Evolutionary conservation across 2,113 vertebrate species (phyloP), one percentile per base, ranked within the genome.

Genomic region (Nibea coibor): DNA sequence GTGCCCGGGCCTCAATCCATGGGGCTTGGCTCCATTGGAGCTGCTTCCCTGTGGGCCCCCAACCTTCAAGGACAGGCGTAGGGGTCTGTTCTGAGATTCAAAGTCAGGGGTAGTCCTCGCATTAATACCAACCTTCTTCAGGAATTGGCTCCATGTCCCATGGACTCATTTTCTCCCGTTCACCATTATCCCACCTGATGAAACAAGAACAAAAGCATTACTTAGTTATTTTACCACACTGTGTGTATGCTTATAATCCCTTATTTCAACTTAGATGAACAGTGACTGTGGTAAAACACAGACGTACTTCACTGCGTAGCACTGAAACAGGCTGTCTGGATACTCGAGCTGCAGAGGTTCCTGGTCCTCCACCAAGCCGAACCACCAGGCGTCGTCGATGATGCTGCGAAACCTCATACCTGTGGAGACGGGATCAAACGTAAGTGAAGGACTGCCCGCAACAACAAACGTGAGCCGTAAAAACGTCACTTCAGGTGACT

Each of bases 141-240:
- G 97, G 96, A 95, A 99, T 98, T 2, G 96, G 96, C 62, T 99
- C 98, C 97, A 99, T 99, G 93, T 99, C 98, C 98, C 98, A 99
- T 0, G 98, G 98, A 90, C 98, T 99, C 98, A 99, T 97, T 80
- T 96, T 98, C 90, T 99, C 98, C 85, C 94, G 94, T 84, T 99
- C 98, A 35, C 96, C 96, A 84, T 99, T 99, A 93, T 99, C 98
- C 98, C 98, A 99, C 91, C 98, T 99, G 87, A 72, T 82, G 10
- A 72, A 66, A 72, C 15, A 70, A 57, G 51, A 17, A 22, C 20
- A 26, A 15, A 57, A 14, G 54, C 2, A 22, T 10, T 19, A 19
- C 51, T 75, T 48, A 24, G 31, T 3, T 48, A 66, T n/a, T 57
- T 20, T 80, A 15, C 59, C 39, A 64, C 28, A 64, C 7, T 48